Evolutionary conservation across 1,140 invertebrate genomes (phyloP).

Genomic region (Lineus longissimus): DNA sequence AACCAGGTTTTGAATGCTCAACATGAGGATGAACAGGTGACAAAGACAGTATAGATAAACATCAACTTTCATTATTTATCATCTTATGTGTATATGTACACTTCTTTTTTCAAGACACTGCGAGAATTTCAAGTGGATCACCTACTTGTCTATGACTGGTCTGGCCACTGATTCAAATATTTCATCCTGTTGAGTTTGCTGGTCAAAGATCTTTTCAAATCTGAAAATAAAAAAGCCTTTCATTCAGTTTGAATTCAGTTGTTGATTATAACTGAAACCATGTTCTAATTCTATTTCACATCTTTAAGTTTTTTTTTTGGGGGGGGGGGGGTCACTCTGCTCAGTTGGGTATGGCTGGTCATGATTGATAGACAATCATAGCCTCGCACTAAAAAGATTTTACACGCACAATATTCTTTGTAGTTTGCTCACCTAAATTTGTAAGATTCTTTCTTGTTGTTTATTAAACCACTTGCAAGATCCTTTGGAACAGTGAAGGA

Average conservation of each 20-base stretch:
- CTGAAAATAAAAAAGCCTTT: constrained; percentile 33
- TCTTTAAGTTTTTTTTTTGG: no score
- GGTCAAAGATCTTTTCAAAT: constrained; percentile 52
- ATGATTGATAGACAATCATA: background rate
- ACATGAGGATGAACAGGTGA: background rate
- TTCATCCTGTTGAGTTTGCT: constrained; percentile 48
- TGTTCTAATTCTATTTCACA: no score
- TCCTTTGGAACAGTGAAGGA: constrained; percentile 46
- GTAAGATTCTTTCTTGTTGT: constrained; percentile 54
- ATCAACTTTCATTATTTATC: no score
- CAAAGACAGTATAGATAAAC: no score
- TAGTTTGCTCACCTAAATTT: constrained; percentile 43
- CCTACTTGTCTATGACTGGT: constrained; percentile 54
- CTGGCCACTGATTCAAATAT: constrained; percentile 50
- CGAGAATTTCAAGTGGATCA: constrained; percentile 3
- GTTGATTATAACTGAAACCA: no score
- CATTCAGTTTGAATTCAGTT: no score
- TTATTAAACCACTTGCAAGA: constrained; percentile 46
- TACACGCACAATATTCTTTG: background rate
- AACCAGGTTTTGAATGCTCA: no score
- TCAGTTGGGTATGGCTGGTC: no score
- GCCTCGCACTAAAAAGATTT: background rate
- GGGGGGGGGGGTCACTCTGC: no score
- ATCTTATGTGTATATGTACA: no score
- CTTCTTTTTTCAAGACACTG: background rate